phyloP scores from a whole-genome alignment of 2,113 vertebrate genomes.

The Calonectris borealis region DNA sequence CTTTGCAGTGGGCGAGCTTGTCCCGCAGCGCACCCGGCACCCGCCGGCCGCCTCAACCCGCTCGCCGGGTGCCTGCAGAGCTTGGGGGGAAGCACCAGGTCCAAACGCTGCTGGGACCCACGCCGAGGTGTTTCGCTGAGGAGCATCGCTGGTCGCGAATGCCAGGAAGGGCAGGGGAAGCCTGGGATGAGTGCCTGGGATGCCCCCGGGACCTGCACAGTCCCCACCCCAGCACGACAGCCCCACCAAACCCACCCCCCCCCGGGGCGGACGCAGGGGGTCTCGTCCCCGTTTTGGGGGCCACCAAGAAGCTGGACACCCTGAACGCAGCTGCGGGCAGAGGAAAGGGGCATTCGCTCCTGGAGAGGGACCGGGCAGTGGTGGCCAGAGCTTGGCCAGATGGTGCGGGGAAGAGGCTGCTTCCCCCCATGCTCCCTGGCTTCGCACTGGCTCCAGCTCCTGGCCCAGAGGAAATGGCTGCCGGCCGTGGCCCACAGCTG shows the following conservation, averaged over 20 bases:
- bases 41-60: accelerated
- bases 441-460: not conserved
- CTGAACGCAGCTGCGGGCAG: not conserved
- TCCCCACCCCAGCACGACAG: not conserved
- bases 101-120: accelerated
- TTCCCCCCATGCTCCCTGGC: not conserved
- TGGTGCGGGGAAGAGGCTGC: not conserved
- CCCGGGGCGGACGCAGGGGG: accelerated
- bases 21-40: accelerated
- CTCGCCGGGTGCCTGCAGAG: not conserved
- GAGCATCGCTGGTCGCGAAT: accelerated
- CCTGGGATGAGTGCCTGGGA: not conserved
- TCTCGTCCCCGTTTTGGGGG: accelerated
- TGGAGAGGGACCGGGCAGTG: accelerated
- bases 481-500: conserved; percentile 36
- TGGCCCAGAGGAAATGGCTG: conserved; percentile 42
- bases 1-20: not conserved
- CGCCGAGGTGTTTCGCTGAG: accelerated
- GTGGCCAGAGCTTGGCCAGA: not conserved
- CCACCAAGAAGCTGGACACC: no score
- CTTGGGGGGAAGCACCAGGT: not conserved
- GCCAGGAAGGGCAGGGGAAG: not conserved
- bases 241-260: not conserved
- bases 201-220: accelerated
- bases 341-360: not conserved